Evolutionary conservation across 2,797 vertebrate species (phyloP), one percentile per base, ranked within the genome.

Genomic region (Hoplostethus mediterraneus): DNA sequence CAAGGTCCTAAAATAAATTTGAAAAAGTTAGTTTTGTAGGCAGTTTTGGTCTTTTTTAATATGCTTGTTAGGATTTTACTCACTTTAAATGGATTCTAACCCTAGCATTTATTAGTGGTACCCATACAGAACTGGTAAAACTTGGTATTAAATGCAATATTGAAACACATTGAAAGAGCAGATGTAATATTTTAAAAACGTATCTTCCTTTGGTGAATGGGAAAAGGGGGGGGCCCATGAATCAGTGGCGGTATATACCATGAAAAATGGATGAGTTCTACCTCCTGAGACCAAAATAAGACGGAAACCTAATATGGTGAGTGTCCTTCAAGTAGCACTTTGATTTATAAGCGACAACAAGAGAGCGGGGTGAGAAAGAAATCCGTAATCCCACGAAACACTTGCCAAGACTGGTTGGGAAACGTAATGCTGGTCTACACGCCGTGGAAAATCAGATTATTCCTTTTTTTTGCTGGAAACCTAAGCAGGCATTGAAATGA

Each of bases 231-330:
- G 51, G 58, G 14, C 42, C 66, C 74, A 7, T 73, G 83, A 88
- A 86, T 79, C 74, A 63, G 65, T 56, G 70, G 55, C 71, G 75
- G 85, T 81, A 75, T 84, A 78, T 65, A 84, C 67, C 89, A 92
- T 93, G 80, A 91, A 93, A 93, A 92, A 93, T 93, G 87, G 87
- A 93, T 92, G 90, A 91, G 87, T 79, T 87, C 87, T 60, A 79
- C 86, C 87, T 89, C 81, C 63, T 3, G 42, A 81, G 84, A 92
- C 89, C 89, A 92, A 92, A 92, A 91, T 90, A 90, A 93, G 89
- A 89, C 81, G 82, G 91, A 79, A 92, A 93, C 84, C 71, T 83
- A 82, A 92, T 87, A 90, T 78, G 73, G 65, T 2, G 78, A 79
- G 74, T 87, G 91, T 90, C 92, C 91, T 93, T 91, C 89, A 91